Evolutionary conservation across 2,113 vertebrate genomes (phyloP).

Genomic region (Heterotilapia buettikoferi): DNA sequence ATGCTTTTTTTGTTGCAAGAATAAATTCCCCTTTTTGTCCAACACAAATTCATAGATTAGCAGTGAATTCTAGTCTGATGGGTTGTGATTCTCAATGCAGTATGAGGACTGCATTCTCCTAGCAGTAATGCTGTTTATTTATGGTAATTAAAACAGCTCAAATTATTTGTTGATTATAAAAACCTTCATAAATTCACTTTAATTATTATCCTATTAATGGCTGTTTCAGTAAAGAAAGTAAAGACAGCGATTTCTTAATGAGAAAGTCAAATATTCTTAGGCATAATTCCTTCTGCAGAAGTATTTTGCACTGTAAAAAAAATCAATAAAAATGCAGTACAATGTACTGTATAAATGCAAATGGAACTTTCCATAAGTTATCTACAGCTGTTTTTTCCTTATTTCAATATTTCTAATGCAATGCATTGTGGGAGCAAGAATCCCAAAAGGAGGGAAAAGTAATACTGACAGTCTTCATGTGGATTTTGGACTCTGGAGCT

Average conservation of each 20-base stretch:
- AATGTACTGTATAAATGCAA: not conserved
- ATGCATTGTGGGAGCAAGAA: not conserved
- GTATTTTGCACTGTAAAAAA: not conserved
- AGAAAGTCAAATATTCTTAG: not conserved
- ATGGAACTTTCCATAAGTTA: not conserved
- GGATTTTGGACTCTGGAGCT: not conserved
- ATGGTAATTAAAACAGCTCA: not conserved
- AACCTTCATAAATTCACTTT: not conserved
- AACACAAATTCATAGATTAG: not conserved
- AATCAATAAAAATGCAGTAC: not conserved
- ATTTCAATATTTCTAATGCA: not conserved
- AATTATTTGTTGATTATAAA: not conserved
- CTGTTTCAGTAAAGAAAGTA: not conserved
- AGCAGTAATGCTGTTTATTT: not conserved
- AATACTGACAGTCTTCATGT: not conserved
- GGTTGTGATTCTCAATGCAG: not conserved
- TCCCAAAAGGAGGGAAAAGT: not conserved
- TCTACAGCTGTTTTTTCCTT: not conserved
- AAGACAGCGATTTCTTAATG: not conserved
- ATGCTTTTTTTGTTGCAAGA: not conserved
- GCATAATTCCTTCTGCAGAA: not conserved
- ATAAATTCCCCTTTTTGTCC: not conserved
- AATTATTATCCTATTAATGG: not conserved
- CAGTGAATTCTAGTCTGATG: not conserved
- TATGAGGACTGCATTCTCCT: not conserved